A percentile compares a stretch with the other conserved stretches of the same genome.
These are phyloP conservation scores for Cyprinodon diabolis DNA, from an alignment of 2,797 vertebrate genomes.

Conservation along the genomic window DNA sequence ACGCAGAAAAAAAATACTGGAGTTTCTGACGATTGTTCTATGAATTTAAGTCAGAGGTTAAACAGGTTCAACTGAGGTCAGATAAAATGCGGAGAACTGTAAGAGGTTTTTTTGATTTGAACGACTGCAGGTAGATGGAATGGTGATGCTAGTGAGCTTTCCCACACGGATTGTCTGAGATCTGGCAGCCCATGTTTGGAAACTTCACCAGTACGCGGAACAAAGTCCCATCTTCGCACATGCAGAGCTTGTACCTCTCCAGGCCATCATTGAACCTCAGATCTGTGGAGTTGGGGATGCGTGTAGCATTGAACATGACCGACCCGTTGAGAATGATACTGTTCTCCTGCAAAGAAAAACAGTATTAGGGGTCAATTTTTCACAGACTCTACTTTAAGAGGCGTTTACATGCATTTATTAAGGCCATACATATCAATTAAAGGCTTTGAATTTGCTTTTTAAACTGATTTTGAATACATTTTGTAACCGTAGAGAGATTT, in stretches of 20 bases:
- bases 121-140: constrained; percentile 12
- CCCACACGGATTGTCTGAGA: constrained; percentile 90
- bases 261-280: constrained; percentile 82
- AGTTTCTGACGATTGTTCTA: constrained; percentile 21
- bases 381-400: background rate
- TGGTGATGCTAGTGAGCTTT: constrained; percentile 76
- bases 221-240: constrained; percentile 94
- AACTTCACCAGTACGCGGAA: constrained; percentile 94
- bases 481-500: background rate
- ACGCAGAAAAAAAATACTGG: constrained; percentile 45
- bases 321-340: constrained; percentile 96
- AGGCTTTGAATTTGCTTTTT: background rate
- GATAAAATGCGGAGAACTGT: constrained; percentile 15
- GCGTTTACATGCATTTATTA: background rate
- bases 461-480: background rate
- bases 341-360: constrained; percentile 84
- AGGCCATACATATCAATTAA: background rate
- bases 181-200: constrained; percentile 95
- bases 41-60: constrained; percentile 20
- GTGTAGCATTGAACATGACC: constrained; percentile 89
- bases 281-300: constrained; percentile 89
- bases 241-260: constrained; percentile 96
- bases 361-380: background rate
- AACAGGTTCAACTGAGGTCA: background rate
- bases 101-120: constrained; percentile 20